phyloP scores from a whole-genome alignment of 2,113 vertebrate species.

The Platichthys flesus region DNA sequence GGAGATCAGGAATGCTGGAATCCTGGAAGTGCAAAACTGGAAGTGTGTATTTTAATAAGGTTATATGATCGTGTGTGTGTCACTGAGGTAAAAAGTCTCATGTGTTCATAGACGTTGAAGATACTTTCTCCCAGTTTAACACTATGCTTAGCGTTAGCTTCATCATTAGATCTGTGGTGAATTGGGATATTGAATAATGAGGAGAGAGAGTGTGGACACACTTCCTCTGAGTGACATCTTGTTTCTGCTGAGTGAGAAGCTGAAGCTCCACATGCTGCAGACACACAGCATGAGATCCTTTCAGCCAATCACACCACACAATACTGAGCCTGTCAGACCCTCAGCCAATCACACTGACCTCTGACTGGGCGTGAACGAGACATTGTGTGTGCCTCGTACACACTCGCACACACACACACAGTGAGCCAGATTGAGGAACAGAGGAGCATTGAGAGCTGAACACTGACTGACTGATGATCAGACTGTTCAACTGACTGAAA shows the following conservation, averaged over 20 bases:
- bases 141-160: neutral
- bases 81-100: neutral
- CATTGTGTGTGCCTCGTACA: neutral
- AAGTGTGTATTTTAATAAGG: conserved; percentile 68
- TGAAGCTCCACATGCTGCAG: neutral
- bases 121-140: neutral
- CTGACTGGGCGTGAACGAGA: neutral
- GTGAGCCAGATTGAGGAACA: conserved; percentile 18
- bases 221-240: neutral
- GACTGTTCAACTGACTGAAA: conserved; percentile 22
- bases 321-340: conserved; percentile 27
- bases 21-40: conserved; percentile 31
- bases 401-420: neutral
- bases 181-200: neutral
- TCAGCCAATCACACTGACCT: conserved; percentile 38
- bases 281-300: neutral
- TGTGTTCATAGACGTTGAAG: neutral
- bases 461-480: conserved; percentile 28
- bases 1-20: conserved; percentile 67
- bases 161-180: neutral
- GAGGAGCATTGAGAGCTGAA: conserved; percentile 45
- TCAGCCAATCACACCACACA: conserved; percentile 46
- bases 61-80: conserved; percentile 26
- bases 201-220: neutral
- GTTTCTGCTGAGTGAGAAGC: neutral